A percentile compares a stretch with the other conserved stretches of the same genome.
These are phyloP conservation scores for Polypterus senegalus DNA, from an alignment of 2,113 vertebrate genomes.

Conservation along the genomic window DNA sequence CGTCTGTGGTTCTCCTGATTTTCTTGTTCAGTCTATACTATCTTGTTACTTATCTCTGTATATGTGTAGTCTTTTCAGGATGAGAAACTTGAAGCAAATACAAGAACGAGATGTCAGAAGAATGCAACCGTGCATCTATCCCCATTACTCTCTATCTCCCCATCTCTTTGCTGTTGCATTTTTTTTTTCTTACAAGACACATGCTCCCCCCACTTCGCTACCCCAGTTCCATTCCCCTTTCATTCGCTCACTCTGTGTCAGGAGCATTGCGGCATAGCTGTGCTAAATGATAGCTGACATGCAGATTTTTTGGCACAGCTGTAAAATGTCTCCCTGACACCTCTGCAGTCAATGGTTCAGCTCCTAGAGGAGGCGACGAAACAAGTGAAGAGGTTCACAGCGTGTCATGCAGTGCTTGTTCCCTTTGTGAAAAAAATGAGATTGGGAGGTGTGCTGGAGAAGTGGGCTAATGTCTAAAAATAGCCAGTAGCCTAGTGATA, in stretches of 20 bases:
- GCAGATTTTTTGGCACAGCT: slow-evolving; percentile 27
- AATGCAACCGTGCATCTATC: neutral
- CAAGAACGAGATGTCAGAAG: too few species aligned
- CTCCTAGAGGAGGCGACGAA: slow-evolving; percentile 1
- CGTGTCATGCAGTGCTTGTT: neutral
- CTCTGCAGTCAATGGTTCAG: slow-evolving; percentile 6
- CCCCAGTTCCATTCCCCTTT: neutral
- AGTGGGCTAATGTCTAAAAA: too few species aligned
- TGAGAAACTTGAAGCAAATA: too few species aligned
- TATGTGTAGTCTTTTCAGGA: too few species aligned
- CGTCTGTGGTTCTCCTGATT: too few species aligned
- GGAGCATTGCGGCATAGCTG: slow-evolving; percentile 23
- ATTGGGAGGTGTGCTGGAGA: neutral
- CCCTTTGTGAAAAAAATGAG: neutral
- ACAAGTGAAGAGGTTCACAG: neutral
- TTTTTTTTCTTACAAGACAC: neutral
- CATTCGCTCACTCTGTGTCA: slow-evolving; percentile 11
- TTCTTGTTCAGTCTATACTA: too few species aligned
- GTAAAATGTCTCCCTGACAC: slow-evolving; percentile 24
- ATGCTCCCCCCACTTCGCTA: too few species aligned
- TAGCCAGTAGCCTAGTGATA: too few species aligned
- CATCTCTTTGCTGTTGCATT: slow-evolving; percentile 4
- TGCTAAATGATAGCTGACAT: slow-evolving; percentile 36
- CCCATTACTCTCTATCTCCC: neutral
- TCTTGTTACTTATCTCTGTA: too few species aligned